Evolutionary conservation across 2,797 vertebrate species (phyloP).

Genomic region (Propithecus perrieri): DNA sequence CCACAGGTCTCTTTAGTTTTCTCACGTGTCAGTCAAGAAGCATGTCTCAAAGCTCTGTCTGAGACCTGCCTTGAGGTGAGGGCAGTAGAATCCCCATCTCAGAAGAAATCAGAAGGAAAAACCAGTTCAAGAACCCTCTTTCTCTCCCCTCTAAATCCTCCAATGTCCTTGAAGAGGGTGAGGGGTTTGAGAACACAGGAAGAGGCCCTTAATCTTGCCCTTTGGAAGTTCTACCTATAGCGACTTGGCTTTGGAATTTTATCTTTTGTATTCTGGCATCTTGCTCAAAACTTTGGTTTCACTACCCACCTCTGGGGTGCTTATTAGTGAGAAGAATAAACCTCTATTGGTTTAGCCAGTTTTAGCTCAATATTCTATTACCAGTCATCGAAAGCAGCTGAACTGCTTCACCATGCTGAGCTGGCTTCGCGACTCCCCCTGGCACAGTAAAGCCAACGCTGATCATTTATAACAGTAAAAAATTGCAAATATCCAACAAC

Average conservation of each 20-base stretch:
- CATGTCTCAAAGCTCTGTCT: neutral
- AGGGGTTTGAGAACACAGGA: neutral
- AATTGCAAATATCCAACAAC: neutral
- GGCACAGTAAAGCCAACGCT: neutral
- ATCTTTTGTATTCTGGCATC: neutral
- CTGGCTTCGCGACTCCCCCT: neutral
- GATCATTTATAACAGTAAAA: neutral
- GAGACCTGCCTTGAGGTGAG: neutral
- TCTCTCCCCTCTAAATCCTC: neutral
- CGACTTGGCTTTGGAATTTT: neutral
- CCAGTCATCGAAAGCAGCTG: neutral
- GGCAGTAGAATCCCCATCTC: fast-evolving
- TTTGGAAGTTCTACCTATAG: neutral
- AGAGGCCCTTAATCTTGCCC: neutral
- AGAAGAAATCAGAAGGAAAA: neutral
- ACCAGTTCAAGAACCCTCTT: neutral
- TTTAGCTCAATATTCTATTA: neutral
- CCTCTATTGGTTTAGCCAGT: neutral
- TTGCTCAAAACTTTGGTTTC: neutral
- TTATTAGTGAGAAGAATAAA: neutral
- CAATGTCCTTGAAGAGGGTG: neutral
- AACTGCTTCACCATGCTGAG: neutral
- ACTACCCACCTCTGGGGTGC: neutral
- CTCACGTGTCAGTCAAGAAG: neutral
- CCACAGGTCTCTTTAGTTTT: neutral